A percentile compares a stretch with the other conserved stretches of the same genome.
Conservation (phyloP, 2,113 vertebrate species). For the Calidris pygmaea region DNA sequence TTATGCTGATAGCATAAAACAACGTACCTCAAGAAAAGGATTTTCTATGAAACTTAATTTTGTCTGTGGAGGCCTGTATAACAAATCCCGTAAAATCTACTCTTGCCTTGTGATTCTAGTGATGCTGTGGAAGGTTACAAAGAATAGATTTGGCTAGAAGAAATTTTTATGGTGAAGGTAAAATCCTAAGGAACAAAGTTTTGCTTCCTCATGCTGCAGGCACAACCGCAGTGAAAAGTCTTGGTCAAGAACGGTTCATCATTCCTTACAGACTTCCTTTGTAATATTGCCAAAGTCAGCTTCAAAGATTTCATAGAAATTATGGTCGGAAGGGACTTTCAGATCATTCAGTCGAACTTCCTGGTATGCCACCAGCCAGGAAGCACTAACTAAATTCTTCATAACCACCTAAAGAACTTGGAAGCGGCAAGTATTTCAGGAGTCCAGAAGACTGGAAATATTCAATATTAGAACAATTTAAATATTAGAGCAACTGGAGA, state of each 20-base stretch:
- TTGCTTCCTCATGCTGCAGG: background rate
- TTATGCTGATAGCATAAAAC: background rate
- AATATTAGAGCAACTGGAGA: background rate
- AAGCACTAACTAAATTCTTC: background rate
- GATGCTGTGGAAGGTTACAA: background rate
- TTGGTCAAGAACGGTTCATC: background rate
- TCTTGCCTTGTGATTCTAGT: background rate
- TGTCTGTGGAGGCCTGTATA: background rate
- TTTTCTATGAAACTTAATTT: background rate
- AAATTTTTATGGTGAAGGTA: background rate
- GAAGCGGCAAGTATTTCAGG: background rate
- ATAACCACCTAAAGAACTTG: slow-evolving; percentile 12
- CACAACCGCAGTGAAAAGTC: background rate
- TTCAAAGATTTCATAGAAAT: slow-evolving; percentile 46
- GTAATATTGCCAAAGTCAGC: slow-evolving; percentile 30
- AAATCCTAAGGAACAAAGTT: background rate
- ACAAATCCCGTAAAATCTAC: background rate
- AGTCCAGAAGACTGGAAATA: slow-evolving; percentile 4
- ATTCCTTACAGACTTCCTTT: slow-evolving; percentile 23
- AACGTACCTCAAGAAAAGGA: background rate
- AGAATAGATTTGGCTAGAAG: background rate
- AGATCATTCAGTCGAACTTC: background rate
- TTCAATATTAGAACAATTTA: background rate
- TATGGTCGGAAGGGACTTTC: background rate
- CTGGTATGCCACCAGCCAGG: slow-evolving; percentile 12